Base-by-base conservation (phyloP, 1,140 invertebrate species). In the Brachystomella parvula region DNA sequence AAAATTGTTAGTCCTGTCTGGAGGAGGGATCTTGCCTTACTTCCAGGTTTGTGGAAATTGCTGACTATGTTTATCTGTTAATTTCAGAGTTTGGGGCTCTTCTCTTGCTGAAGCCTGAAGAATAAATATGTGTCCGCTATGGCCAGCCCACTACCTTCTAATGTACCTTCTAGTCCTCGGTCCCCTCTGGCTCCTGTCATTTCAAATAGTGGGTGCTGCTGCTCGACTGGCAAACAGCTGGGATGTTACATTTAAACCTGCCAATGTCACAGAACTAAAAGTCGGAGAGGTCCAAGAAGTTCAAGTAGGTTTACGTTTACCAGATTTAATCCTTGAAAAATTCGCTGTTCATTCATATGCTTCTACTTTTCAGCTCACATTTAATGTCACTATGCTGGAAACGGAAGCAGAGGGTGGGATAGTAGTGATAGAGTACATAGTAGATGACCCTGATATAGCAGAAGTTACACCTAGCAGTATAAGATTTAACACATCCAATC, bases 61-160 rank as follows among this genome's bases (percentile, higher is more conserved):
- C n/a, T n/a, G n/a, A n/a, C n/a, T n/a, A n/a, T n/a, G n/a, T n/a
- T n/a, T n/a, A n/a, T n/a, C n/a, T n/a, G n/a, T n/a, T n/a, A n/a
- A n/a, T n/a, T n/a, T n/a, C n/a, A n/a, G n/a, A n/a, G n/a, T n/a
- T n/a, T n/a, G n/a, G n/a, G n/a, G n/a, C n/a, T n/a, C n/a, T n/a
- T n/a, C n/a, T n/a, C n/a, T n/a, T n/a, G n/a, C n/a, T n/a, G n/a
- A n/a, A n/a, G n/a, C n/a, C n/a, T n/a, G n/a, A n/a, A n/a, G n/a
- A n/a, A 68, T 30, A 60, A 65, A 15, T 35, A 84, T 84, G 83
- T 85, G 83, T 78, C 83, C 83, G 2, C 77, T 85, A 72, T 84
- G 83, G 82, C 83, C 83, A 24, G 72, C 83, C 2, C 83, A 84
- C 73, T 77, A 83, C 49, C 75, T 83, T 32, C 73, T 84, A 6